Conservation (phyloP, 2,888 invertebrate species). For the Drosophila yooni region DNA sequence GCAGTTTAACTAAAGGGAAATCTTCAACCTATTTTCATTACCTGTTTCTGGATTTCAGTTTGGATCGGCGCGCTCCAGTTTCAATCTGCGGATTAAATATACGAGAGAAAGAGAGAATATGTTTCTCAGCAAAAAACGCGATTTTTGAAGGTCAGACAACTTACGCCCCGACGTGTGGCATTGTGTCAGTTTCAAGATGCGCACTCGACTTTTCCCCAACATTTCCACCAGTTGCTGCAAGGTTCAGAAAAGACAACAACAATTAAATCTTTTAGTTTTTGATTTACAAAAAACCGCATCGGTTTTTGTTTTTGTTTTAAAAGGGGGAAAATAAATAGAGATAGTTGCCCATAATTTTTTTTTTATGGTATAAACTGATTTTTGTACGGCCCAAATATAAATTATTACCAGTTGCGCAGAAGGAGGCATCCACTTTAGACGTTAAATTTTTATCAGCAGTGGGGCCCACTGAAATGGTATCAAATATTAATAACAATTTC, state of each 20-base stretch:
- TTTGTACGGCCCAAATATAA: constrained; percentile 50
- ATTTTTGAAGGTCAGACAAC: constrained; percentile 41
- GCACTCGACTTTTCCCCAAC: constrained; percentile 48
- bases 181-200: constrained; percentile 58
- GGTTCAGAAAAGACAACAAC: constrained; percentile 64
- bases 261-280: constrained; percentile 38
- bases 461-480: constrained; percentile 61
- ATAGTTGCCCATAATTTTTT: constrained; percentile 25
- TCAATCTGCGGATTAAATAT: constrained; percentile 34
- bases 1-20: constrained; percentile 7
- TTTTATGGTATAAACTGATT: constrained; percentile 22
- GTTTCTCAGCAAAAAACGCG: constrained; percentile 51
- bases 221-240: constrained; percentile 58
- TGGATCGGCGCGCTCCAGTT: constrained; percentile 12
- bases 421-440: constrained; percentile 26
- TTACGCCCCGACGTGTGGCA: constrained; percentile 58
- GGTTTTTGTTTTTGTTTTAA: constrained; percentile 3
- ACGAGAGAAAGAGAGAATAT: constrained; percentile 20
- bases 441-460: constrained; percentile 37
- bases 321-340: constrained; percentile 19
- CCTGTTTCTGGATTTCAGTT: constrained; percentile 33
- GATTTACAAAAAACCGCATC: constrained; percentile 1
- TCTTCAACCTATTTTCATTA: constrained; percentile 25
- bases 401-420: constrained; percentile 62
- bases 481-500: constrained; percentile 49